Evolutionary conservation across 2,113 vertebrate species (phyloP), one percentile per base, ranked within the genome.

Genomic region (Isichthys henryi): DNA sequence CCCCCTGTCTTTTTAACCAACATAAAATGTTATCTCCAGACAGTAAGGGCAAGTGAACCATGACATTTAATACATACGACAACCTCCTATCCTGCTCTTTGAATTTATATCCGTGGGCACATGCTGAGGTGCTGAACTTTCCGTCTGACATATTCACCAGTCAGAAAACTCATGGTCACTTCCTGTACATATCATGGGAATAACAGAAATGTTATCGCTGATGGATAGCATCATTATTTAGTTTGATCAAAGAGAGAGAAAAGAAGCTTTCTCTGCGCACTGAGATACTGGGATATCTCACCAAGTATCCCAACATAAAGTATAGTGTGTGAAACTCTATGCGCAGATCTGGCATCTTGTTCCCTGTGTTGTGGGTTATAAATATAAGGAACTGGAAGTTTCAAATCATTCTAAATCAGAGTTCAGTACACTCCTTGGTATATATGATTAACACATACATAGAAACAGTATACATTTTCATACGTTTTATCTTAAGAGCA

Each of bases 61-160:
- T 86, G 85, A 88, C 88, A 88, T 52, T 62, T 35, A 48, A 90
- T 56, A 89, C 77, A 89, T 39, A 15, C 56, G 70, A 31, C 43
- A 56, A 50, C 89, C 83, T 84, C 74, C 52, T 56, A 91, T 89
- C 88, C 88, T 93, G 92, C 91, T 93, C 91, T 90, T 86, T 82
- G 80, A 94, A 92, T 90, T 94, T 92, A 90, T 49, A 89, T n/a
- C 84, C 90, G 90, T 91, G 92, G 92, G 92, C 86, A 58, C 93
- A 92, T 90, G 91, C 92, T 70, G 87, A 88, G 93, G 94, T 95
- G 92, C 53, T 92, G 93, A 93, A 92, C 93, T 90, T 87, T 86
- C 66, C 83, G 90, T 89, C 45, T 50, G 87, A 83, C 88, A 46
- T 39, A 89, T 83, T 91, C 90, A 91, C 89, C 91, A 89, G 35